Percentiles rank a stretch among this genome's conserved stretches.
These are phyloP conservation scores for Parasteatoda tepidariorum DNA, from an alignment of 1,140 invertebrate genomes.

Conservation along the genomic window DNA sequence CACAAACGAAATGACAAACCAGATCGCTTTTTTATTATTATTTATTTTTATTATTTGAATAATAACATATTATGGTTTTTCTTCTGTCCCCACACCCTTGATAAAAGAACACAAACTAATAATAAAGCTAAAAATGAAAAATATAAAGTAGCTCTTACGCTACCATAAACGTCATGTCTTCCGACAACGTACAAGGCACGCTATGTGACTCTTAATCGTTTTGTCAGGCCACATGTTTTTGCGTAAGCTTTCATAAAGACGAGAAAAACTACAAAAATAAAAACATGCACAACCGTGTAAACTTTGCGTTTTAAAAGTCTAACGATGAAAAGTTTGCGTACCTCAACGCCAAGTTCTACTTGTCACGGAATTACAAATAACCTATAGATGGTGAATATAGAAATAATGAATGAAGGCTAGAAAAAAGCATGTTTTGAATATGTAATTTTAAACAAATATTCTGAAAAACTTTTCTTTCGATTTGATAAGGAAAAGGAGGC, in stretches of 20 bases:
- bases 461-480: no score
- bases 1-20: neutral
- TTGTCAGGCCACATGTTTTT: slow-evolving; percentile 18
- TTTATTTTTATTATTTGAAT: neutral
- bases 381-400: no score
- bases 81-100: neutral
- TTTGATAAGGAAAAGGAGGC: no score
- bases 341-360: neutral
- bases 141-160: neutral
- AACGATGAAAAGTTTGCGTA: neutral
- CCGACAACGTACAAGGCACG: slow-evolving; percentile 10
- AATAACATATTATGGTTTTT: slow-evolving; percentile 12
- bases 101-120: neutral
- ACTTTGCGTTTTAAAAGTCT: slow-evolving; percentile 31
- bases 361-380: slow-evolving; percentile 24
- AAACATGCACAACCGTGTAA: slow-evolving; percentile 29
- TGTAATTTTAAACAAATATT: no score
- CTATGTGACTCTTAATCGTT: slow-evolving; percentile 45
- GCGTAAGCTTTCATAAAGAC: neutral
- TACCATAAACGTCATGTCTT: slow-evolving; percentile 4
- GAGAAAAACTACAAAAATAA: neutral
- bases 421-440: no score
- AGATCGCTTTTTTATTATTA: neutral
- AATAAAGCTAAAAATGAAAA: neutral
- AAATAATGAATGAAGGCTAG: no score